phyloP scores from a whole-genome alignment of 1,140 invertebrate species.

The Drosophila quadrilineata region DNA sequence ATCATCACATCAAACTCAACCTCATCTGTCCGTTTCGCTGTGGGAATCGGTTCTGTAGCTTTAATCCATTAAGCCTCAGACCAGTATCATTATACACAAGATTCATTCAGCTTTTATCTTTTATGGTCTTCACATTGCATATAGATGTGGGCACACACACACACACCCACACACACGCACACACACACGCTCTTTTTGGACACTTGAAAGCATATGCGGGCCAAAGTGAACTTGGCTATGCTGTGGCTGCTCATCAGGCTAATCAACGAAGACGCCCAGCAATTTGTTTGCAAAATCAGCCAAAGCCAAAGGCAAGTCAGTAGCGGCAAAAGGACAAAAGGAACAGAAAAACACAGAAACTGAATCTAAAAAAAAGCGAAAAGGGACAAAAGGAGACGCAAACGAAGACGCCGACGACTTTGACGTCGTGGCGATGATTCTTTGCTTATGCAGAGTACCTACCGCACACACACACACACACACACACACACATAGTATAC shows the following conservation, averaged over 20 bases:
- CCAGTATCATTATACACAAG: slow-evolving; percentile 8
- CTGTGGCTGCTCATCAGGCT: slow-evolving; percentile 45
- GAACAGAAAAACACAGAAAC: slow-evolving; percentile 24
- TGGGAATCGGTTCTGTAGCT: neutral
- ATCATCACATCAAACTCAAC: neutral
- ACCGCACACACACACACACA: slow-evolving; percentile 38
- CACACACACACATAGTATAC: slow-evolving; percentile 26
- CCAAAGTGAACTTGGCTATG: neutral
- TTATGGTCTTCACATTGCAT: slow-evolving; percentile 5
- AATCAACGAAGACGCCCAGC: slow-evolving; percentile 66
- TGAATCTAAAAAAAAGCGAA: slow-evolving; percentile 18
- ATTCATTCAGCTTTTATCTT: neutral
- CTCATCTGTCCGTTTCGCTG: no score
- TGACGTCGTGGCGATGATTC: slow-evolving; percentile 33
- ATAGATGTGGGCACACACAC: slow-evolving; percentile 54
- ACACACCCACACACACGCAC: no score
- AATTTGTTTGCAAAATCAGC: slow-evolving; percentile 66
- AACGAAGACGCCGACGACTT: slow-evolving; percentile 51
- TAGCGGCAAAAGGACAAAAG: neutral
- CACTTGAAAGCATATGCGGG: slow-evolving; percentile 77
- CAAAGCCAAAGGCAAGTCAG: slow-evolving; percentile 50
- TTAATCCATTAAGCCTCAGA: slow-evolving; percentile 5
- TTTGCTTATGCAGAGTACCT: slow-evolving; percentile 48
- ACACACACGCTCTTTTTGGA: slow-evolving; percentile 57
- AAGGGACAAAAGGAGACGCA: slow-evolving; percentile 20